Percentiles rank a stretch among this genome's conserved stretches.
phyloP scores from a whole-genome alignment of 2,113 vertebrate species.

The Hydropotes inermis region DNA sequence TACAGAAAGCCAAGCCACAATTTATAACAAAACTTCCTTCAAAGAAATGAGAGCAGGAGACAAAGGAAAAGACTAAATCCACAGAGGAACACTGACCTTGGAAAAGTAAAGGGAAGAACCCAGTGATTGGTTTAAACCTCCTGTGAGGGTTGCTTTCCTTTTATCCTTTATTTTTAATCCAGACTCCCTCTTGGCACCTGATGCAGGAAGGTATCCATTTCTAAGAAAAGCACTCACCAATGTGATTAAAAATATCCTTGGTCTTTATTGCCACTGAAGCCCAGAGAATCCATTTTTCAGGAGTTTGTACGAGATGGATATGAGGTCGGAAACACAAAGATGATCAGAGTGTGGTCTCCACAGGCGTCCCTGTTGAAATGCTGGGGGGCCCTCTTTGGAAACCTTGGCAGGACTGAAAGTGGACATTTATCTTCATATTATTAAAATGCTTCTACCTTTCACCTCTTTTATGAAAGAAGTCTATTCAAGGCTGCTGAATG shows the following conservation, averaged over 20 bases:
- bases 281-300: conserved; percentile 55
- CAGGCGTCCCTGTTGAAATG: conserved; percentile 8
- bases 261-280: conserved; percentile 23
- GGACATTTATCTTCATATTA: conserved; percentile 71
- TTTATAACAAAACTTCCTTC: conserved; percentile 27
- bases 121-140: not conserved
- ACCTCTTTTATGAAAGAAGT: conserved; percentile 67
- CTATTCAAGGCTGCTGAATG: conserved; percentile 65
- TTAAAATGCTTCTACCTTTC: conserved; percentile 69
- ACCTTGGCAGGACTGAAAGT: conserved; percentile 47
- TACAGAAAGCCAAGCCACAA: not conserved
- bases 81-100: not conserved
- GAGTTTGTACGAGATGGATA: conserved; percentile 26
- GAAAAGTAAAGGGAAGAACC: not conserved
- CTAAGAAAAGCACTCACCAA: conserved; percentile 44
- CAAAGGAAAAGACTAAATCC: conserved; percentile 36
- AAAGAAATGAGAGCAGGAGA: conserved; percentile 12
- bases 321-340: conserved; percentile 42
- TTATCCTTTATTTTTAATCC: conserved; percentile 48
- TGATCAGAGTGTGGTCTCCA: conserved; percentile 28
- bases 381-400: conserved; percentile 45
- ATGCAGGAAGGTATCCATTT: conserved; percentile 42
- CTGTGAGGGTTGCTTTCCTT: not conserved
- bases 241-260: conserved; percentile 61
- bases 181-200: conserved; percentile 38